Percentiles rank a stretch among this genome's conserved stretches.
Evolutionary conservation across 2,888 invertebrate genomes (phyloP).

Genomic region (Drosophila pseudotalamancana): DNA sequence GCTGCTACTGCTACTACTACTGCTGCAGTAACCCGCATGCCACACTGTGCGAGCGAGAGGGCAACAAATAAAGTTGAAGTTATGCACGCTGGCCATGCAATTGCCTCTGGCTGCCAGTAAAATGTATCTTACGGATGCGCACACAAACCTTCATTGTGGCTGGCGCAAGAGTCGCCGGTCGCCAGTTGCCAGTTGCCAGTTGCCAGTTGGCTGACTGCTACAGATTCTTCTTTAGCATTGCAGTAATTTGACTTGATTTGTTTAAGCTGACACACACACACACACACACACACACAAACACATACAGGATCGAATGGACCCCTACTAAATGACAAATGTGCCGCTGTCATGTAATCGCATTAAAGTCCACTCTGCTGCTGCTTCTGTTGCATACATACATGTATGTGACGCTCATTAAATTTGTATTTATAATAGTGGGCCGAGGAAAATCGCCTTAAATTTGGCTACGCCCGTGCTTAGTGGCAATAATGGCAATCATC

Average conservation of each 20-base stretch:
- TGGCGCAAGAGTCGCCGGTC: slow-evolving; percentile 62
- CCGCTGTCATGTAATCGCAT: slow-evolving; percentile 78
- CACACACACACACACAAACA: slow-evolving; percentile 9
- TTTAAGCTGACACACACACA: slow-evolving; percentile 71
- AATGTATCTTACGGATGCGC: slow-evolving; percentile 74
- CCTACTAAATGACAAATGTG: slow-evolving; percentile 71
- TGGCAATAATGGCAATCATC: slow-evolving; percentile 71
- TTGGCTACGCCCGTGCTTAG: slow-evolving; percentile 73
- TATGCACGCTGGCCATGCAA: slow-evolving; percentile 78
- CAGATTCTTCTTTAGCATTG: slow-evolving; percentile 74
- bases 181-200: slow-evolving; percentile 26
- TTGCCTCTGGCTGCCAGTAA: slow-evolving; percentile 55
- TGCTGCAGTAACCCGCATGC: slow-evolving; percentile 70
- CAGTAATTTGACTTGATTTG: slow-evolving; percentile 78
- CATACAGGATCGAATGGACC: slow-evolving; percentile 44
- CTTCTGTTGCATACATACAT: slow-evolving; percentile 24
- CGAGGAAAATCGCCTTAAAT: slow-evolving; percentile 73
- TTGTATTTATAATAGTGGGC: slow-evolving; percentile 74
- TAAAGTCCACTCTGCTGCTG: slow-evolving; percentile 55
- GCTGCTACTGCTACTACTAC: slow-evolving; percentile 23
- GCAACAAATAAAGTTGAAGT: slow-evolving; percentile 70
- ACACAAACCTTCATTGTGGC: slow-evolving; percentile 65
- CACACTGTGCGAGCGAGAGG: slow-evolving; percentile 53
- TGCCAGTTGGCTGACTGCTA: slow-evolving; percentile 63
- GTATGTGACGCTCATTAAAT: slow-evolving; percentile 78